Percentiles rank a stretch among this genome's conserved stretches.
phyloP scores from a whole-genome alignment of 2,113 vertebrate species.

The Copsychus sechellarum region DNA sequence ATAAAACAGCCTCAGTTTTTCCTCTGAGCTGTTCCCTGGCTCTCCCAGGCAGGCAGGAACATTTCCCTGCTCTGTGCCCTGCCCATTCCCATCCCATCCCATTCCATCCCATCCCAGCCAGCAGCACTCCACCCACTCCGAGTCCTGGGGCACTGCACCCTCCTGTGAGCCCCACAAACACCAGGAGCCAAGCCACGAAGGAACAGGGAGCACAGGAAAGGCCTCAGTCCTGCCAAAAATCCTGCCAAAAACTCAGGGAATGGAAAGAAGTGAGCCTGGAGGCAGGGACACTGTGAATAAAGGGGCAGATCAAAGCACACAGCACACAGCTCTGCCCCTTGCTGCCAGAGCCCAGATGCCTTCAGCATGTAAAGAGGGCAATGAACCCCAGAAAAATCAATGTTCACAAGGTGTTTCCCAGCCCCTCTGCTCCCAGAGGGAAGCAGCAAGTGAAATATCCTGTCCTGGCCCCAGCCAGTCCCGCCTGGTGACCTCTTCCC shows the following conservation, averaged over 20 bases:
- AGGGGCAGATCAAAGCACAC: not conserved
- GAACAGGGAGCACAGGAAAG: not conserved
- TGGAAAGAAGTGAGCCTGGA: not conserved
- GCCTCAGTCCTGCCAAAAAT: not conserved
- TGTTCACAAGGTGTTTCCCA: not conserved
- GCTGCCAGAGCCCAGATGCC: not conserved
- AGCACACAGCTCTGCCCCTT: not conserved
- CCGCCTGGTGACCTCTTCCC: too few relatives aligned
- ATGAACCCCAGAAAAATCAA: not conserved
- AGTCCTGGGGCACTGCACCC: not conserved
- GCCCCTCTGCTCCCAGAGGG: not conserved
- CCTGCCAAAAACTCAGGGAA: not conserved
- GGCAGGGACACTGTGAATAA: not conserved
- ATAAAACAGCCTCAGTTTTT: constrained; percentile 27
- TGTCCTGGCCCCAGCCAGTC: not conserved
- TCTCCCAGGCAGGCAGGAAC: constrained; percentile 1
- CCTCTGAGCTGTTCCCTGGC: constrained; percentile 56
- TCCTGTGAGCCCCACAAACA: not conserved
- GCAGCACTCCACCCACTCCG: rapidly evolving
- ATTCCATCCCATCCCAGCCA: not conserved
- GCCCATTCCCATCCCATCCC: not conserved
- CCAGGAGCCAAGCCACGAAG: not conserved
- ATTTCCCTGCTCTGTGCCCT: not conserved
- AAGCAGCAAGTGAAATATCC: not conserved
- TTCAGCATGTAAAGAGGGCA: not conserved